Conservation (phyloP, 2,797 vertebrate genomes). For the Meriones psammophilus region DNA sequence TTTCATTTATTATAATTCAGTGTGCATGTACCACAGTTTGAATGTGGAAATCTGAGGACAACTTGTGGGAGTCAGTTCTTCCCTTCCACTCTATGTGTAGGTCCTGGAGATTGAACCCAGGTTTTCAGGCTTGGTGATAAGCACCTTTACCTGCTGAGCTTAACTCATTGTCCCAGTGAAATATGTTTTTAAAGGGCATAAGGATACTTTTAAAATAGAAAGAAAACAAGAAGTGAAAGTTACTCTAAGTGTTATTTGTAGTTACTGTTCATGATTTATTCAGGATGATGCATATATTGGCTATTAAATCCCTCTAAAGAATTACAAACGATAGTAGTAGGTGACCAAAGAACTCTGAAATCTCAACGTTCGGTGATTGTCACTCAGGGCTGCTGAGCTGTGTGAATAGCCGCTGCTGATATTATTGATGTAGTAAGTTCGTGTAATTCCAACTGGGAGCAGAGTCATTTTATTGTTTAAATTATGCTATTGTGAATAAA, state of each 20-base stretch:
- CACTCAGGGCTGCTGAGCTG: slow-evolving; percentile 7
- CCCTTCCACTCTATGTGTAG: neutral
- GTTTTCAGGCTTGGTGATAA: neutral
- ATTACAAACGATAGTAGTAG: slow-evolving; percentile 41
- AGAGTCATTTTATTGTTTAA: slow-evolving; percentile 51
- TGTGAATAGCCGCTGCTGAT: slow-evolving; percentile 37
- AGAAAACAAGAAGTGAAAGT: slow-evolving; percentile 33
- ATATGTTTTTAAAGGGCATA: neutral
- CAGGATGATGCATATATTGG: slow-evolving; percentile 23
- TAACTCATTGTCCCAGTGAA: neutral
- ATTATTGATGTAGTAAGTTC: slow-evolving; percentile 41
- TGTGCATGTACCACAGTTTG: neutral
- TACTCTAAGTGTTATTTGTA: slow-evolving; percentile 52
- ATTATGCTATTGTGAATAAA: slow-evolving; percentile 2
- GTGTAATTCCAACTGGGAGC: slow-evolving; percentile 27
- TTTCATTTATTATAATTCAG: neutral
- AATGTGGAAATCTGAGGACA: neutral
- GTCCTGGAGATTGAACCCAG: no score
- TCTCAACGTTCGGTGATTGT: slow-evolving; percentile 15
- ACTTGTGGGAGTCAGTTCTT: neutral
- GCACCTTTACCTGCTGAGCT: neutral
- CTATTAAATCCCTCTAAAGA: slow-evolving; percentile 40
- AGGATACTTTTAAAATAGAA: slow-evolving; percentile 1
- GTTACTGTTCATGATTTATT: slow-evolving; percentile 33
- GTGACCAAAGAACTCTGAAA: slow-evolving; percentile 43